Evolutionary conservation across 2,888 invertebrate species (phyloP), one percentile per base, ranked within the genome.

Genomic region (Drosophila pseudotakahashii): DNA sequence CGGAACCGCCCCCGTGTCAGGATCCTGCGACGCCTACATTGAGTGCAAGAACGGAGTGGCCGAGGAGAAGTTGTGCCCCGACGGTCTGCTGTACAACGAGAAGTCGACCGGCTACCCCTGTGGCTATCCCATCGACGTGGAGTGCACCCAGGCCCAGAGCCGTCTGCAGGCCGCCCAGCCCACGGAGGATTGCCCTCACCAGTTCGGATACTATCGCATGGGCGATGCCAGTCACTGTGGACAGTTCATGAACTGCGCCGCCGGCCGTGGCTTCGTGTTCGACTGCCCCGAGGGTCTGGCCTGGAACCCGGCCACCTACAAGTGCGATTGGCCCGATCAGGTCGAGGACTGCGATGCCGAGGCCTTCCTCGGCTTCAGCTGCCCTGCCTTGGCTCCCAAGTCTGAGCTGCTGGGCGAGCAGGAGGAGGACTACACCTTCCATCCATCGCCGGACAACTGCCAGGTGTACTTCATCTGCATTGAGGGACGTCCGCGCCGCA

Each of bases 291-390:
- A 96, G 84, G 97, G 97, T 23, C 93, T 97, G 55, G 97, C 97
- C 9, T 97, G 94, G 92, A 95, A 94, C 90, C 93, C 94, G 2
- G 94, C 94, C 11, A 94, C 93, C 10, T 96, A 96, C 89, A 94
- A 95, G 57, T 97, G 97, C 90, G 97, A 97, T 73, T 97, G 97
- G 97, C 96, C 97, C 4, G 97, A 97, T 92, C 94, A 95, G 91
- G 97, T 97, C 0, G 91, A 94, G 4, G 95, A 95, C 62, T 97
- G 97, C 83, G 95, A 97, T 89, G 95, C 95, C 53, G 97, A 96
- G 94, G 95, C 96, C 2, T 92, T 86, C 78, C 93, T 97, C 55
- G 96, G 96, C 10, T 97, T 97, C 93, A 93, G 93, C 13, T 97
- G 97, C 88, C 97, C 97, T 0, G 93, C 93, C n/a, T 68, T 66